Conservation (phyloP, 2,113 vertebrate genomes). For the Rhinolophus sinicus region DNA sequence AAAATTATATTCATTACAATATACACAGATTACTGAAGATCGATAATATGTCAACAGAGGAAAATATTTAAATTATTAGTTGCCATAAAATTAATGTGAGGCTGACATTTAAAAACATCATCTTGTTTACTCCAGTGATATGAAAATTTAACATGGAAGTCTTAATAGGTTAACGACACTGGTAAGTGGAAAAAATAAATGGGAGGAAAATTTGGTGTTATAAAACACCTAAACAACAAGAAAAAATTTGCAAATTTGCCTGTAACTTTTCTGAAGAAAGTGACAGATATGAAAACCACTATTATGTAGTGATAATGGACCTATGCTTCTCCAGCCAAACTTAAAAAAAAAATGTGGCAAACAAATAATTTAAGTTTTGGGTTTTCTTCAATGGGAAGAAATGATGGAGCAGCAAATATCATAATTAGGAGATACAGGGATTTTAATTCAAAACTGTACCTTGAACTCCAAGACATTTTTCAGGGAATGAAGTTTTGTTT, state of each 20-base stretch:
- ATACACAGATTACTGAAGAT: conserved; percentile 64
- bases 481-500: background rate
- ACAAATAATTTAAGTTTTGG: conserved; percentile 30
- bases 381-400: conserved; percentile 31
- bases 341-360: background rate
- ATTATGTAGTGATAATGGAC: conserved; percentile 8
- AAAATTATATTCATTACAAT: conserved; percentile 48
- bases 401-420: background rate
- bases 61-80: conserved; percentile 64
- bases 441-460: conserved; percentile 1
- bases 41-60: conserved; percentile 60
- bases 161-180: conserved; percentile 26
- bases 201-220: conserved; percentile 47
- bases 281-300: background rate
- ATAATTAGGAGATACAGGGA: background rate
- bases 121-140: background rate
- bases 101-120: background rate
- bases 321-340: background rate
- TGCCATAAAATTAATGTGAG: conserved; percentile 58
- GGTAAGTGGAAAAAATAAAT: background rate
- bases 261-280: conserved; percentile 42
- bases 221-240: conserved; percentile 58
- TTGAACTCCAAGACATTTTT: background rate
- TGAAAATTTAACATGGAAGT: conserved; percentile 53
- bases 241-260: conserved; percentile 58